A percentile compares a stretch with the other conserved stretches of the same genome.
Evolutionary conservation across 2,888 invertebrate species (phyloP).

Genomic region (Adelphocoris suturalis): DNA sequence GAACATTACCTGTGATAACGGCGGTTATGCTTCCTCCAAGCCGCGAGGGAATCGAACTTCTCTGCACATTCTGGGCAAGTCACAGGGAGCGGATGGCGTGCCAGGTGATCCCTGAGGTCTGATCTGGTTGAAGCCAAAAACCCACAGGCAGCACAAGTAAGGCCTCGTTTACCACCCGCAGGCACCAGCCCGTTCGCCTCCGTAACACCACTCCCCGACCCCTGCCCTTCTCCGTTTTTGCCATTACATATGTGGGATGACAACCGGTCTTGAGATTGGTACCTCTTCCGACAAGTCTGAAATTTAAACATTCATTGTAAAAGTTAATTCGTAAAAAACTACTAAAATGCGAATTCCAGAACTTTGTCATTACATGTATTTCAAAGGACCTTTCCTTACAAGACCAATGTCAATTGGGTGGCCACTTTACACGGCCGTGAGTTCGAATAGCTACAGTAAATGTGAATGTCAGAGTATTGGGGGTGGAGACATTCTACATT

Average conservation of each 20-base stretch:
- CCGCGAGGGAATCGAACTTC: slow-evolving; percentile 69
- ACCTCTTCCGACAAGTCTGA: slow-evolving; percentile 58
- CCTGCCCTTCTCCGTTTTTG: not conserved
- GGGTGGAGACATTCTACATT: no score
- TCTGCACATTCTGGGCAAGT: slow-evolving; percentile 70
- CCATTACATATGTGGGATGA: slow-evolving; percentile 46
- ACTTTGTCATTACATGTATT: no score
- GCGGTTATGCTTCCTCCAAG: slow-evolving; percentile 73
- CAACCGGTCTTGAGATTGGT: slow-evolving; percentile 57
- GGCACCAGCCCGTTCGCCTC: not conserved
- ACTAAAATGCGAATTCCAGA: no score
- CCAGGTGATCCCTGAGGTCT: slow-evolving; percentile 72
- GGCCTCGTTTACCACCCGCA: slow-evolving; percentile 7
- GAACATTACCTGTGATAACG: slow-evolving; percentile 62
- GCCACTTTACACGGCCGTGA: no score
- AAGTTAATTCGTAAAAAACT: no score
- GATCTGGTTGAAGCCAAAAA: slow-evolving; percentile 64
- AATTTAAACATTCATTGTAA: not conserved
- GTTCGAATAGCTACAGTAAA: no score
- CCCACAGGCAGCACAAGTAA: slow-evolving; percentile 52
- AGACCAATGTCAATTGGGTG: not conserved
- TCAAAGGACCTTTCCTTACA: not conserved
- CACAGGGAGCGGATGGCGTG: slow-evolving; percentile 71
- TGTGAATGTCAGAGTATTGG: no score
- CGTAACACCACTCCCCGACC: not conserved